Evolutionary conservation across 2,888 invertebrate species (phyloP).

Genomic region (Tuta absoluta): DNA sequence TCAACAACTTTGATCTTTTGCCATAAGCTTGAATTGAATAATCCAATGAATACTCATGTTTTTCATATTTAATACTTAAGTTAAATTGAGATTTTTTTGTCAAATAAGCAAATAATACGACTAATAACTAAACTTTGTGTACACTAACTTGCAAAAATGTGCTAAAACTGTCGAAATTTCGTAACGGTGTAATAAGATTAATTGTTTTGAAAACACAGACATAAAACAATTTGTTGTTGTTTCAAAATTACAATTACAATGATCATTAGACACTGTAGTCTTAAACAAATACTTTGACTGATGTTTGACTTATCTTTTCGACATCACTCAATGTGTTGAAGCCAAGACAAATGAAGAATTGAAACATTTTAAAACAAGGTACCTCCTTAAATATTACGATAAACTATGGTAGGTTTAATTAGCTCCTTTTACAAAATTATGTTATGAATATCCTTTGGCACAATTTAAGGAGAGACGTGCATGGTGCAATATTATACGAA

Average conservation of each 20-base stretch:
- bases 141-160: not conserved
- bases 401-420: not conserved
- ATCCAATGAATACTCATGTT: too few species aligned
- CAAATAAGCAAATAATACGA: too few species aligned
- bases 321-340: conserved; percentile 25
- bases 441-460: too few species aligned
- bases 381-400: not conserved
- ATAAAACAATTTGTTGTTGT: conserved; percentile 22
- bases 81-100: too few species aligned
- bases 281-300: conserved; percentile 24
- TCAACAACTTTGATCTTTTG: too few species aligned
- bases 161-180: conserved; percentile 16
- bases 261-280: conserved; percentile 20
- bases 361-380: conserved; percentile 2
- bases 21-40: too few species aligned
- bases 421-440: not conserved
- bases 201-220: conserved; percentile 28
- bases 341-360: conserved; percentile 7
- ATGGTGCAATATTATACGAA: too few species aligned
- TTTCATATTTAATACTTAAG: too few species aligned
- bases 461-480: too few species aligned
- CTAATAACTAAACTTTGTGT: not conserved
- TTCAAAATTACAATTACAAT: conserved; percentile 12
- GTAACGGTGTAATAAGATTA: conserved; percentile 27
- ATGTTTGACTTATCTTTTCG: conserved; percentile 25